Percentiles rank a stretch among this genome's conserved stretches.
Conservation (phyloP, 2,113 vertebrate genomes). For the Gymnarchus niloticus region DNA sequence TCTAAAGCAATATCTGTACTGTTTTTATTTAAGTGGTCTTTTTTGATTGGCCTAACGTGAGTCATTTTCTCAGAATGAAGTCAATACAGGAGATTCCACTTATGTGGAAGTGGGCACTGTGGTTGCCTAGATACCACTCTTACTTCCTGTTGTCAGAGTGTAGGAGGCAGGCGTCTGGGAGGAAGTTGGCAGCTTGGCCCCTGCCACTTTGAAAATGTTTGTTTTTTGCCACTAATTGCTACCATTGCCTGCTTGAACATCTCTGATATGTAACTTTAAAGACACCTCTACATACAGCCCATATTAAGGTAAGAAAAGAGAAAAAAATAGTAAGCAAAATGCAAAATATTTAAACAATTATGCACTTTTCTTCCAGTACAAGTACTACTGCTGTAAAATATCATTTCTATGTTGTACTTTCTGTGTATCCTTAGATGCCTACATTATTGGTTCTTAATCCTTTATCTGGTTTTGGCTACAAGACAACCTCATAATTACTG, state of each 20-base stretch:
- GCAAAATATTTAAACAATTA: not conserved
- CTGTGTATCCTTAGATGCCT: not conserved
- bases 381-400: not conserved
- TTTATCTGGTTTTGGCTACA: not conserved
- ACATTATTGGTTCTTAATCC: not conserved
- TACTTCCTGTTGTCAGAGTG: conserved; percentile 35
- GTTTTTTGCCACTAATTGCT: not conserved
- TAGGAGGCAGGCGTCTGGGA: conserved; percentile 42
- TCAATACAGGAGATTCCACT: conserved; percentile 62
- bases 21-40: conserved; percentile 39
- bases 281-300: not conserved
- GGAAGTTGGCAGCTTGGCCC: conserved; percentile 26
- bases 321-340: not conserved
- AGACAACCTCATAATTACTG: not conserved
- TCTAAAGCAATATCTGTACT: not conserved
- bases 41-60: conserved; percentile 57
- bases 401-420: not conserved
- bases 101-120: conserved; percentile 54
- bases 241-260: not conserved
- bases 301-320: not conserved
- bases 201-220: not conserved
- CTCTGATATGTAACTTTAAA: not conserved
- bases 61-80: conserved; percentile 60
- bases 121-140: conserved; percentile 63
- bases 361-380: not conserved